Evolutionary conservation across 2,113 vertebrate genomes (phyloP), one percentile per base, ranked within the genome.

Genomic region (Lampris incognitus): DNA sequence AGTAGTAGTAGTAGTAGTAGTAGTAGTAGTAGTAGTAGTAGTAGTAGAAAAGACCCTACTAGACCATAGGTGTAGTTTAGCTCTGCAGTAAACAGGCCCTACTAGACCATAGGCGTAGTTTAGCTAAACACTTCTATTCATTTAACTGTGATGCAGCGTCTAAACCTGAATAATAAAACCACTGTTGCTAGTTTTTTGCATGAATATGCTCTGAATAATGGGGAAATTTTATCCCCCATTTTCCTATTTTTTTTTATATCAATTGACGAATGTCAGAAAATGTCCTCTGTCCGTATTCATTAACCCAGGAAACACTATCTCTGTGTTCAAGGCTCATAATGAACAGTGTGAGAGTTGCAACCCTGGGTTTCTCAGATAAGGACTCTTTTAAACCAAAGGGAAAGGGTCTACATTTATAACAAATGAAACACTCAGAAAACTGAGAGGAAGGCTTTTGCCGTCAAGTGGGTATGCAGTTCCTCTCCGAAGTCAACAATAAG

Each of bases 271-370:
- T 61, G 83, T 84, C 81, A 78, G 24, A 42, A 9, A 69, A 61
- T 9, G 63, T 50, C 66, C 65, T 52, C 74, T 63, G 63, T 66
- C 40, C 72, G 72, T 54, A 60, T 73, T 83, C 79, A 78, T 86
- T 89, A 85, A 9, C 65, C 72, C 68, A 49, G 82, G 74, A 88
- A 84, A 87, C 72, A 83, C 85, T 80, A 85, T 87, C 82, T 81
- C 77, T 52, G 65, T 80, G 60, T 67, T 72, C 60, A 67, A 46
- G 51, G 44, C 75, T 71, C 70, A 69, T 67, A 73, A 85, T 79
- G 71, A 85, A 79, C 83, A 5, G 62, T 9, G 54, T 61, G 79
- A 79, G 87, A 79, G 87, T 79, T 75, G 72, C 37, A 37, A 82
- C 87, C 59, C 51, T 62, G 63, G 87, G 76, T 75, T 60, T 51